Conservation (phyloP, 2,888 invertebrate species). For the Elysia crispata region DNA sequence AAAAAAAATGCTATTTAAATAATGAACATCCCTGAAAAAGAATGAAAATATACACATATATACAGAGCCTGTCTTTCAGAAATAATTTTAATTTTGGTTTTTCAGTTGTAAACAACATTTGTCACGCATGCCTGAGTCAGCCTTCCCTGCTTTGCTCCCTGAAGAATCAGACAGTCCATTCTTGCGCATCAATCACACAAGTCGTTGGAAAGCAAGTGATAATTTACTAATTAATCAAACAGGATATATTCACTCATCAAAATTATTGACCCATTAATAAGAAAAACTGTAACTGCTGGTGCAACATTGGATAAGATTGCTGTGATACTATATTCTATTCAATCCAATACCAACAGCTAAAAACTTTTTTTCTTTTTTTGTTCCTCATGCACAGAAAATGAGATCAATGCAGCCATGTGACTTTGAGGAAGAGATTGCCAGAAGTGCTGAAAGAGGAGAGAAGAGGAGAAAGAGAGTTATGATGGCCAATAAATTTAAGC, state of each 20-base stretch:
- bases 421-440: slow-evolving; percentile 72
- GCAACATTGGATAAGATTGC: too few species aligned
- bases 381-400: slow-evolving; percentile 63
- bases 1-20: too few species aligned
- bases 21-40: too few species aligned
- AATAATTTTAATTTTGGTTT: not conserved
- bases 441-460: slow-evolving; percentile 67
- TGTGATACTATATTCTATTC: too few species aligned
- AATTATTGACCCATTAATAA: too few species aligned
- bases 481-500: slow-evolving; percentile 55
- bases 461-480: slow-evolving; percentile 60
- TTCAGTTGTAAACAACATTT: slow-evolving; percentile 69
- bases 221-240: not conserved
- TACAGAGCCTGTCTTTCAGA: too few species aligned
- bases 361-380: not conserved
- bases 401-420: slow-evolving; percentile 76
- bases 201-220: slow-evolving; percentile 40
- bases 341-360: not conserved
- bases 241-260: not conserved
- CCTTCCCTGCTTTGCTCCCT: slow-evolving; percentile 74
- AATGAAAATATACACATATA: too few species aligned
- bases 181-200: slow-evolving; percentile 34
- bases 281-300: too few species aligned
- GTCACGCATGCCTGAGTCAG: slow-evolving; percentile 74
- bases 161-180: slow-evolving; percentile 69